phyloP scores from a whole-genome alignment of 2,113 vertebrate species.

The Ammospiza nelsoni region DNA sequence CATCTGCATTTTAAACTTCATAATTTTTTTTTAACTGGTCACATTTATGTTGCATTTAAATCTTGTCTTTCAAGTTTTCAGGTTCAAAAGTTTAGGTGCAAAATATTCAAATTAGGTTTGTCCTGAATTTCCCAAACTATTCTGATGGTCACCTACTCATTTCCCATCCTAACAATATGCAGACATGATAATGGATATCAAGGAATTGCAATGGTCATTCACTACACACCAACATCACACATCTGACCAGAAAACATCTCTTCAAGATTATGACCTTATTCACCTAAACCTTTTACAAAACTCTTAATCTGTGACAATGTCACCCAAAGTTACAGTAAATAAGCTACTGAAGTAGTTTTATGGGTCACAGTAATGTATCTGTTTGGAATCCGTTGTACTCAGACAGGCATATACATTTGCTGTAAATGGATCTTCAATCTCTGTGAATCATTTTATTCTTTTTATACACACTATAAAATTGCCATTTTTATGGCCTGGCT shows the following conservation, averaged over 20 bases:
- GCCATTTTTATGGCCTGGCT: conserved; percentile 24
- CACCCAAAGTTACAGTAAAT: conserved; percentile 21
- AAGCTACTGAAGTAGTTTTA: conserved; percentile 12
- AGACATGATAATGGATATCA: background rate
- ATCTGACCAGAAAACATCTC: background rate
- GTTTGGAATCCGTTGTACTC: background rate
- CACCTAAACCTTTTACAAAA: background rate
- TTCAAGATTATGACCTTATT: background rate
- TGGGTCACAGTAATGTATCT: background rate
- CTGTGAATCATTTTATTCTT: conserved; percentile 36
- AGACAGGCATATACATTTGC: background rate
- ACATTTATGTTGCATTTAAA: background rate
- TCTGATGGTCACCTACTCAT: background rate
- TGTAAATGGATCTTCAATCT: conserved; percentile 16
- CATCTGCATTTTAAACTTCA: conserved; percentile 21
- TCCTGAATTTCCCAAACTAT: background rate
- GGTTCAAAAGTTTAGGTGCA: background rate
- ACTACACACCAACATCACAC: background rate
- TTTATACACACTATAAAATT: conserved; percentile 42
- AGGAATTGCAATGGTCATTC: background rate
- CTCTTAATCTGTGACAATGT: background rate
- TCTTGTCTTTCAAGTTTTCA: background rate
- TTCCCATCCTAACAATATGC: background rate
- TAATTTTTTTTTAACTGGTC: background rate
- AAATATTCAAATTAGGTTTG: background rate